Base-by-base conservation (phyloP, 2,113 vertebrate genomes). In the Athene cunicularia region DNA sequence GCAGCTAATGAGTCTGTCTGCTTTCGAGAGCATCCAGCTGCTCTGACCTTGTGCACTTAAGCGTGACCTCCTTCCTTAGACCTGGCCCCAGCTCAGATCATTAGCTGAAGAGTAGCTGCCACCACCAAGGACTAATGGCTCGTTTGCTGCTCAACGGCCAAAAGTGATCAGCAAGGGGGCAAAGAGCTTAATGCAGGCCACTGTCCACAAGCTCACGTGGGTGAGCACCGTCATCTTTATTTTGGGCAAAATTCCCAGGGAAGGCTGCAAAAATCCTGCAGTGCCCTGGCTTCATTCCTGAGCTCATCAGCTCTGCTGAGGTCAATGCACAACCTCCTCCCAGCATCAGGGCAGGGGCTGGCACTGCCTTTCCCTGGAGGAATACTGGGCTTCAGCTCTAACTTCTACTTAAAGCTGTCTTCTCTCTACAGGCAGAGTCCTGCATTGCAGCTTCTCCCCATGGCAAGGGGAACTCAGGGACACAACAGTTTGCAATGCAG, bases 71-170 rank as follows among this genome's bases (percentile, higher is more conserved):
- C 91, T 74, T 80, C 77, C 83, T 94, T 53, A 49, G 50, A 41
- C 95, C 95, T 30, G 0, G 50, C 79, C 81, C 73, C 86, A 21
- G 45, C 23, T 95, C 92, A 79, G 80, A 93, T 96, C 96, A 95
- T 95, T 97, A 97, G 93, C 80, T 84, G 86, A 82, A 5, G 56
- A 84, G 64, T 8, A 83, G 33, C 52, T 5, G 17, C 72, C 79
- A 56, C 63, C 18, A 4, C 41, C 3, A 1, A 30, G 28, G 52
- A 91, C 90, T 92, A 97, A 97, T 93, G 86, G 74, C 88, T 97
- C 59, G 2, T 95, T 97, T 96, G 71, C 71, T 19, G 62, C 28
- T 11, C 53, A 55, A 11, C 89, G 75, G 83, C 83, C 73, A 79
- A 67, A 92, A 97, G 86, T 13, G 27, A 92, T 88, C 94, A 93